These are phyloP conservation scores for Crotalus horridus DNA, from an alignment of 2,113 vertebrate genomes.

Conservation along the genomic window DNA sequence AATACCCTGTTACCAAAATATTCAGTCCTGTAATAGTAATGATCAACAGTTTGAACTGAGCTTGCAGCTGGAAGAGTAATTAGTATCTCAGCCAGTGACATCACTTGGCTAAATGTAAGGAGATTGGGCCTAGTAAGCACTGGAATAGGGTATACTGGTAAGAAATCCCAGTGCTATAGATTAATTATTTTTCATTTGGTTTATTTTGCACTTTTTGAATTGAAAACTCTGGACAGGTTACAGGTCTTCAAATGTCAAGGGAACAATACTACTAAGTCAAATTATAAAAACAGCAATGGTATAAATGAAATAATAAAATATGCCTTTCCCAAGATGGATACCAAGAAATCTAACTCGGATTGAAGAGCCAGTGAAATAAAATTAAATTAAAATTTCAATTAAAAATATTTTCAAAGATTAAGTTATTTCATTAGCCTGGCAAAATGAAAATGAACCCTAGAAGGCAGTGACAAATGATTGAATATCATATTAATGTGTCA, in stretches of 20 bases:
- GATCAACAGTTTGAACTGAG: background rate
- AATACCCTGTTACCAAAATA: background rate
- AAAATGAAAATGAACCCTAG: background rate
- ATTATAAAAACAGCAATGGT: background rate
- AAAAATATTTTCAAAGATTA: background rate
- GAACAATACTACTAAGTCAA: background rate
- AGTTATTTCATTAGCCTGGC: background rate
- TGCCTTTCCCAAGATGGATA: background rate
- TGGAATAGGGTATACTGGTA: background rate
- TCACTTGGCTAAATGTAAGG: background rate
- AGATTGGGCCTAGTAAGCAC: background rate
- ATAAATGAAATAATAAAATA: background rate
- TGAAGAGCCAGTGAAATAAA: background rate
- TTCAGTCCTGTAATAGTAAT: background rate
- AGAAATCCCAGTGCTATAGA: background rate
- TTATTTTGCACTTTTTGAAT: background rate
- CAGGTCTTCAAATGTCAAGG: background rate
- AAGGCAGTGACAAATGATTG: background rate
- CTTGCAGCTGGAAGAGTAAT: background rate
- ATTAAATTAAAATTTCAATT: background rate
- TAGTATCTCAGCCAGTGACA: background rate
- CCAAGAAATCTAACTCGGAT: background rate
- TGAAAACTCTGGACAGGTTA: background rate
- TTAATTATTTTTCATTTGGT: background rate
- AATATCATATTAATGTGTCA: background rate